Evolutionary conservation across 1,140 invertebrate genomes (phyloP).

Genomic region (Drosophila lowei): DNA sequence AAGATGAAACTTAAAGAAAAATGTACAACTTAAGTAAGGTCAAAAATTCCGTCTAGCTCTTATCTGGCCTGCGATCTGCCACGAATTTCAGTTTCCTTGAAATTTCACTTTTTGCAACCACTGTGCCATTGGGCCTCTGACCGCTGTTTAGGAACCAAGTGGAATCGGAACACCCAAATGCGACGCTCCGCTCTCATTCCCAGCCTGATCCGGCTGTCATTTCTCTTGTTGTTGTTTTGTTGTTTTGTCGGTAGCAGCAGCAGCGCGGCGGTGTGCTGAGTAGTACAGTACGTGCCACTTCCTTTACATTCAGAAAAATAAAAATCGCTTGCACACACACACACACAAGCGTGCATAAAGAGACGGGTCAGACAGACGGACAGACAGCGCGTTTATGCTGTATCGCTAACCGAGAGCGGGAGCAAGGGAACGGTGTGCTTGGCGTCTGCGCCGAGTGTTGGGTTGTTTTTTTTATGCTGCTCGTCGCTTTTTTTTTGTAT

Average conservation of each 20-base stretch:
- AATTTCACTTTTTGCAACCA: conserved; percentile 41
- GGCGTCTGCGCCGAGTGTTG: conserved; percentile 65
- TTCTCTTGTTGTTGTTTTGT: conserved; percentile 47
- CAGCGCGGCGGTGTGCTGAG: conserved; percentile 57
- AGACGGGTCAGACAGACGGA: conserved; percentile 34
- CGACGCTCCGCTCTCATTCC: conserved; percentile 56
- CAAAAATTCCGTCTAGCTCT: conserved; percentile 6
- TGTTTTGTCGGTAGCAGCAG: conserved; percentile 51
- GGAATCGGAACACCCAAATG: conserved; percentile 45
- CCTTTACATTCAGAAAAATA: conserved; percentile 82
- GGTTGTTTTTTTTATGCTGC: conserved; percentile 56
- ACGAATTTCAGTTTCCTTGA: conserved; percentile 30
- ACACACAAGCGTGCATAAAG: conserved; percentile 41
- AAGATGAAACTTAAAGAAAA: too few species aligned
- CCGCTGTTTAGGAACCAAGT: conserved; percentile 46
- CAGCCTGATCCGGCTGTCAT: conserved; percentile 59
- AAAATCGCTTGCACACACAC: conserved; percentile 61
- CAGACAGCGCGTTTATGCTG: conserved; percentile 42
- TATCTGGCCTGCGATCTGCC: conserved; percentile 4
- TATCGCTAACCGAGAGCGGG: conserved; percentile 10
- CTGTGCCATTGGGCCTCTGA: conserved; percentile 49
- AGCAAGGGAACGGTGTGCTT: conserved; percentile 42
- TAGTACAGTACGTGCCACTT: conserved; percentile 81
- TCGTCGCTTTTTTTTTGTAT: conserved; percentile 52
- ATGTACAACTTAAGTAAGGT: too few species aligned